These are phyloP conservation scores for Fratercula arctica DNA, from an alignment of 2,797 vertebrate species.

Conservation along the genomic window DNA sequence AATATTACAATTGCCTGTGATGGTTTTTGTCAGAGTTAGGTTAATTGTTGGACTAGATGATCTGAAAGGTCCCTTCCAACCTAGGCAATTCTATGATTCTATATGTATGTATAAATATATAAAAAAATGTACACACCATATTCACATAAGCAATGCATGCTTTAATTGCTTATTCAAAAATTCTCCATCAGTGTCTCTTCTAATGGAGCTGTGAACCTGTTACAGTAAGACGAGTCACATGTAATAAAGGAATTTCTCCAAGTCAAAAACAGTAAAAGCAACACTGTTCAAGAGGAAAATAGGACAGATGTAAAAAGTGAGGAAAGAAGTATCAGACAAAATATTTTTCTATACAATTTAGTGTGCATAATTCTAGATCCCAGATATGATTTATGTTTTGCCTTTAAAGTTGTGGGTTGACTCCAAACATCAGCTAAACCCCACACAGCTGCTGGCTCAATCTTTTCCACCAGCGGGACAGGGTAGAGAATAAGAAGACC, in stretches of 20 bases:
- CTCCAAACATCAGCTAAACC: neutral
- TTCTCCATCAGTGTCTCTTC: neutral
- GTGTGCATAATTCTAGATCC: neutral
- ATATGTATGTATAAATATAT: no score
- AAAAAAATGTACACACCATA: neutral
- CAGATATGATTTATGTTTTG: neutral
- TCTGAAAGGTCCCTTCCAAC: no score
- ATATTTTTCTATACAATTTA: neutral
- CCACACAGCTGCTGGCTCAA: neutral
- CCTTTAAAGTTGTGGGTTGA: neutral
- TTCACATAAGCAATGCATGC: neutral
- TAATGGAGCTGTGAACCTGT: neutral
- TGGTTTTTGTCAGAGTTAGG: no score
- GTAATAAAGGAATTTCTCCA: slow-evolving; percentile 8
- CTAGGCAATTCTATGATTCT: no score
- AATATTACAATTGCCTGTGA: neutral
- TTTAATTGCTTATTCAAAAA: neutral
- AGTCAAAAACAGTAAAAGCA: neutral
- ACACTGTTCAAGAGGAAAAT: neutral
- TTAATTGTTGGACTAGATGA: no score
- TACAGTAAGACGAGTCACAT: neutral
- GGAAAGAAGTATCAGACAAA: neutral
- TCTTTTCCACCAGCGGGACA: neutral
- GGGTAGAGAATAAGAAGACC: neutral
- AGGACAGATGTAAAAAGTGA: neutral